A percentile compares a stretch with the other conserved stretches of the same genome.
phyloP scores from a whole-genome alignment of 2,888 invertebrate genomes.

The Oasisia sp. region DNA sequence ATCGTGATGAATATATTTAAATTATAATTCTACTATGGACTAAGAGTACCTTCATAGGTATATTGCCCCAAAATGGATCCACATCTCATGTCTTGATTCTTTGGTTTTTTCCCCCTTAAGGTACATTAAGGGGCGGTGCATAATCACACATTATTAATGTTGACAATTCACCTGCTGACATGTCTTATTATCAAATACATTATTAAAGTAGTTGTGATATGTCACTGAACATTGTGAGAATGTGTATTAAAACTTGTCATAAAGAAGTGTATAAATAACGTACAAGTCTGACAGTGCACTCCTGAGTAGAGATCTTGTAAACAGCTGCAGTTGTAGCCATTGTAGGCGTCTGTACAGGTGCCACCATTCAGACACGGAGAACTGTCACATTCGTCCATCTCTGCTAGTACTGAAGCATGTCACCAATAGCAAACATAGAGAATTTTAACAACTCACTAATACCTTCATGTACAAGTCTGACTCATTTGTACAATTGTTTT shows the following conservation, averaged over 20 bases:
- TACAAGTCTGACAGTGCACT: background rate
- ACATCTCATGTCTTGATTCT: no score
- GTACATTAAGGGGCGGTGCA: no score
- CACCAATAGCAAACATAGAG: background rate
- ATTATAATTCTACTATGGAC: no score
- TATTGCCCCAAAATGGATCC: no score
- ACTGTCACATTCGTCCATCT: background rate
- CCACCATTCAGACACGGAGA: background rate
- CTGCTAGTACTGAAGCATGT: background rate
- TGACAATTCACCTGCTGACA: no score
- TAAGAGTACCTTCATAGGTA: no score
- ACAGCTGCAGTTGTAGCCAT: slow-evolving; percentile 1
- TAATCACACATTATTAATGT: no score
- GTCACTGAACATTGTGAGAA: no score
- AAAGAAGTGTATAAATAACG: background rate
- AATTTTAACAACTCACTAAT: background rate
- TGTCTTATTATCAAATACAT: no score
- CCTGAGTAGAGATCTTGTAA: background rate
- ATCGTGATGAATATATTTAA: no score
- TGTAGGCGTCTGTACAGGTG: background rate
- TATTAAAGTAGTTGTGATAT: no score
- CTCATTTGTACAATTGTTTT: background rate
- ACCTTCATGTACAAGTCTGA: background rate
- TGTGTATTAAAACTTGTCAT: background rate
- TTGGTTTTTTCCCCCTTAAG: no score